A percentile compares a stretch with the other conserved stretches of the same genome.
Conservation (phyloP, 2,888 invertebrate species). For the Campopleginae sp. region DNA sequence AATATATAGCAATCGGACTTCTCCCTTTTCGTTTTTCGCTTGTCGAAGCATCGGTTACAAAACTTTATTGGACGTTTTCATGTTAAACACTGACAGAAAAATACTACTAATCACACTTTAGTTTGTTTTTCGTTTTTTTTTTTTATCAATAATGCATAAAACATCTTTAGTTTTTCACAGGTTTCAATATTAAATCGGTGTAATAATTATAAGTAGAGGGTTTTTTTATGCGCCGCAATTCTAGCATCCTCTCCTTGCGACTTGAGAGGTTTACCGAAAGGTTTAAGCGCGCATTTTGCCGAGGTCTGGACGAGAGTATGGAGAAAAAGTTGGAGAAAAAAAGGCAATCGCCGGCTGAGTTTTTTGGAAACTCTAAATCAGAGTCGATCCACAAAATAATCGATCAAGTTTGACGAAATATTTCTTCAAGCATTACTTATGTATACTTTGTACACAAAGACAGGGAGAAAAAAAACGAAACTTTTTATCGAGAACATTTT, state of each 20-base stretch:
- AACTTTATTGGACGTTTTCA: slow-evolving; percentile 24
- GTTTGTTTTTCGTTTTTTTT: slow-evolving; percentile 18
- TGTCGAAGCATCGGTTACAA: slow-evolving; percentile 20
- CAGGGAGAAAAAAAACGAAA: slow-evolving; percentile 30
- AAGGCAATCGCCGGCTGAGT: slow-evolving; percentile 23
- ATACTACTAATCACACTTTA: slow-evolving; percentile 34
- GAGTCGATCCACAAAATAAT: slow-evolving; percentile 29
- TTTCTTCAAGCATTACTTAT: slow-evolving; percentile 52
- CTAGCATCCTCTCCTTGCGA: neutral
- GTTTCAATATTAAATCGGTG: slow-evolving; percentile 20
- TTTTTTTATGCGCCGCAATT: neutral
- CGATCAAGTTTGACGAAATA: slow-evolving; percentile 33
- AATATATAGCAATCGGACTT: slow-evolving; percentile 27
- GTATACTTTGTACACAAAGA: slow-evolving; percentile 67
- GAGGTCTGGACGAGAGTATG: neutral
- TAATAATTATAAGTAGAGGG: neutral
- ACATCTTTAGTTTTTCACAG: slow-evolving; percentile 9
- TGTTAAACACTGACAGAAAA: slow-evolving; percentile 42
- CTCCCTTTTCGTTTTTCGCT: slow-evolving; percentile 3
- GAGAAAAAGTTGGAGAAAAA: slow-evolving; percentile 1
- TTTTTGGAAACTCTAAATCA: slow-evolving; percentile 25
- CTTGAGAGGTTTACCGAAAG: neutral
- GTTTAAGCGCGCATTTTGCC: neutral
- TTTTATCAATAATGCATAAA: slow-evolving; percentile 14
- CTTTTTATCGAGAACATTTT: slow-evolving; percentile 56